Evolutionary conservation across 2,888 invertebrate species (phyloP).

Genomic region (Cephus pygmeus): DNA sequence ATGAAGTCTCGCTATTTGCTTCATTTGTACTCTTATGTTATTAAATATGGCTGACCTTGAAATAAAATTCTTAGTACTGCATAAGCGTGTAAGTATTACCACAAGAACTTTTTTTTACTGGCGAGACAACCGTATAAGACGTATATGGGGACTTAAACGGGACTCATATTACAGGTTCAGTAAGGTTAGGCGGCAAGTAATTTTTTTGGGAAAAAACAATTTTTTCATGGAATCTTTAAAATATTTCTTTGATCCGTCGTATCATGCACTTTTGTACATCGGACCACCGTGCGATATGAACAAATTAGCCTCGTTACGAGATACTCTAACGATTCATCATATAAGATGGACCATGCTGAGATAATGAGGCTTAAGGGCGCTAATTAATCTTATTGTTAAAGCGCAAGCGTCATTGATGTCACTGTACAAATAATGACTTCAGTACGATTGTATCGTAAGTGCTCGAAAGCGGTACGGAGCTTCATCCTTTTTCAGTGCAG

Average conservation of each 20-base stretch:
- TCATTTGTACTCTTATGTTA: not conserved
- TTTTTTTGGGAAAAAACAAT: not conserved
- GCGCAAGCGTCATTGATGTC: slow-evolving; percentile 1
- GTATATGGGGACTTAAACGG: not conserved
- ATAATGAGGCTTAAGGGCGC: not conserved
- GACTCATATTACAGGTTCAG: not conserved
- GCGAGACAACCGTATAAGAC: not conserved
- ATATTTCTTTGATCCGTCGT: not conserved
- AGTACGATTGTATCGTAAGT: slow-evolving; percentile 6
- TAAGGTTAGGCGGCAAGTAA: not conserved
- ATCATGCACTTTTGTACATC: not conserved
- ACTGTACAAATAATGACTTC: slow-evolving; percentile 1
- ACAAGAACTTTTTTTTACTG: not conserved
- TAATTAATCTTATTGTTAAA: slow-evolving; percentile 9
- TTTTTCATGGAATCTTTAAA: not conserved
- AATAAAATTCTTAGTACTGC: not conserved
- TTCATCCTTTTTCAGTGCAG: slow-evolving; percentile 4
- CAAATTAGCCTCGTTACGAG: not conserved
- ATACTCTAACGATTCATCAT: not conserved
- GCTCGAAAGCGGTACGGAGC: slow-evolving; percentile 5
- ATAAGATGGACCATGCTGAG: not conserved
- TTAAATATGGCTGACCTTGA: not conserved
- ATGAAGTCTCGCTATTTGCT: not conserved
- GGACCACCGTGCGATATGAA: not conserved
- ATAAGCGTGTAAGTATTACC: not conserved